Conservation (phyloP, 2,888 invertebrate species). For the Drepanosiphum platanoidis region DNA sequence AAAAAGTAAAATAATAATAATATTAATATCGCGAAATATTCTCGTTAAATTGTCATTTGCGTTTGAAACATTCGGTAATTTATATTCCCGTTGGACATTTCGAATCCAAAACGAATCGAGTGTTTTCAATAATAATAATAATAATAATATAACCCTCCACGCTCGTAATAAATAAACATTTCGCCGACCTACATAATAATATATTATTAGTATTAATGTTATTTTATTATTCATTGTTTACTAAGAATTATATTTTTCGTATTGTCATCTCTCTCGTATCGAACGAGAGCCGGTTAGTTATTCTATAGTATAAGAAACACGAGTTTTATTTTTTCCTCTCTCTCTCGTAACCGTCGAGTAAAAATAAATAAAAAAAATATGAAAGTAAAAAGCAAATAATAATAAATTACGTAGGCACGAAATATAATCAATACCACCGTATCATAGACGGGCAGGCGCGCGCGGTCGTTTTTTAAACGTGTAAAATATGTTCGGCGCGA, state of each 20-base stretch:
- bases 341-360: too few species aligned
- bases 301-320: neutral
- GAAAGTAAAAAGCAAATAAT: too few species aligned
- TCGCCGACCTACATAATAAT: neutral
- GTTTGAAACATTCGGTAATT: constrained; percentile 22
- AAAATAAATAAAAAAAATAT: too few species aligned
- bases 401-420: too few species aligned
- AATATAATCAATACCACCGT: too few species aligned
- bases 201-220: neutral
- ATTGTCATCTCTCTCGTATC: neutral
- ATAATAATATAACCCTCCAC: neutral
- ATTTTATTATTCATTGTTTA: constrained; percentile 22
- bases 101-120: constrained; percentile 13
- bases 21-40: constrained; percentile 38
- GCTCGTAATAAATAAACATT: constrained; percentile 22
- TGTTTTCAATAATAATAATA: constrained; percentile 15
- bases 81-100: constrained; percentile 28
- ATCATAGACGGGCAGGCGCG: too few species aligned
- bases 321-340: neutral
- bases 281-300: neutral
- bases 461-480: too few species aligned
- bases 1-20: too few species aligned
- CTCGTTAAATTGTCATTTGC: constrained; percentile 42
- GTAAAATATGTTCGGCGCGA: too few species aligned
- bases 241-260: neutral